Evolutionary conservation across 2,888 invertebrate genomes (phyloP), one percentile per base, ranked within the genome.

Genomic region (Acleris sparsana): DNA sequence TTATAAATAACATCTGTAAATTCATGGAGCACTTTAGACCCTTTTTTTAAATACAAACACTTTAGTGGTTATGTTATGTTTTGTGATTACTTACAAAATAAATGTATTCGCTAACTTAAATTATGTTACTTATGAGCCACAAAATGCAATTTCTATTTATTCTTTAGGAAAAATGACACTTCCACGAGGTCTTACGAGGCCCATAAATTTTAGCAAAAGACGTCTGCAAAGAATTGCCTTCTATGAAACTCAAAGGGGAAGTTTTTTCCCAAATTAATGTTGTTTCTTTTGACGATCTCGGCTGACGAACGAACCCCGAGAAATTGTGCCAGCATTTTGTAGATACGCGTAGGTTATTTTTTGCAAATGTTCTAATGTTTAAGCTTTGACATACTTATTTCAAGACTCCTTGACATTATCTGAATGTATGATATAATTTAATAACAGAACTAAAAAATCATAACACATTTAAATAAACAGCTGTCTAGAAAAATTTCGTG

Each of bases 201-300:
- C 51, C 29, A 65, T 60, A 65, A 65, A 65, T 60, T 56, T 43
- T 60, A 53, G 55, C 59, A 55, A 59, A 58, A 59, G 49, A 49
- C 49, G 49, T 20, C 55, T 65, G 65, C 55, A 49, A 60, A 60
- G 60, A 65, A 60, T 65, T 65, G 65, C 65, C 60, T 43, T 44
- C 65, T 60, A 55, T 60, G 65, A 60, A 60, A 56, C 60, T 60
- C 59, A 65, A 65, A 65, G 60, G 64, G 64, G 43, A 65, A 33
- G 18, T 64, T 65, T 58, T 55, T 65, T 33, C 20, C 49, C 44
- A 60, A 65, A 65, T 61, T 65, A 65, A 65, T 61, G 65, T 51
- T 65, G 55, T 56, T 65, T 55, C 65, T 60, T 64, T 60, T 65
- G 60, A 65, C 44, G 43, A 49, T 43, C 22, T n/a, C 20, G 39